A percentile compares a stretch with the other conserved stretches of the same genome.
Conservation (phyloP, 2,113 vertebrate genomes). For the Cynopterus brachyotis region DNA sequence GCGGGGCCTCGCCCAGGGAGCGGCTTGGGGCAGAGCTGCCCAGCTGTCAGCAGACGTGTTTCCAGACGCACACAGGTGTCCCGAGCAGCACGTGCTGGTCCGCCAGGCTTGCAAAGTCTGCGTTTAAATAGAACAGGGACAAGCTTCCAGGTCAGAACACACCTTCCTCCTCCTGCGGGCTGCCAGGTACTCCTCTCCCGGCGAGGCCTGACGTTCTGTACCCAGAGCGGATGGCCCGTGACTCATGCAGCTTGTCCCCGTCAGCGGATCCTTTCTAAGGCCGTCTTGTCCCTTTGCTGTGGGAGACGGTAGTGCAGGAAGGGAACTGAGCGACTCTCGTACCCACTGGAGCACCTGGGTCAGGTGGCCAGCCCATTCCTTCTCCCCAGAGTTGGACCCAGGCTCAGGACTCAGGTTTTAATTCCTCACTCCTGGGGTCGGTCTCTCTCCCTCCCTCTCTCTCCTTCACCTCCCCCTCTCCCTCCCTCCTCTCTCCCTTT, state of each 20-base stretch:
- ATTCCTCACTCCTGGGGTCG: neutral
- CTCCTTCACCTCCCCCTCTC: no score
- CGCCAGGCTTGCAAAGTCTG: no score
- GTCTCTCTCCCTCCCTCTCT: neutral
- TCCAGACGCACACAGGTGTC: neutral
- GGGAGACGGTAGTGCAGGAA: neutral
- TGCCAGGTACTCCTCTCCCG: no score
- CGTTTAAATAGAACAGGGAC: neutral
- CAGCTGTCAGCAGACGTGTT: neutral
- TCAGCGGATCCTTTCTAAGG: neutral
- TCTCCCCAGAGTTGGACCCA: neutral
- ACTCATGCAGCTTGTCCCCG: accelerated
- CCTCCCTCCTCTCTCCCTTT: neutral
- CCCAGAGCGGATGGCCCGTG: accelerated
- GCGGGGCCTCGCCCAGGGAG: accelerated
- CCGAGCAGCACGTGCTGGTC: neutral
- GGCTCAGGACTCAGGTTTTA: neutral
- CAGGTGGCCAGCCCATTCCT: neutral
- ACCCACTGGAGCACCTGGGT: neutral
- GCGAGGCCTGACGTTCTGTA: neutral
- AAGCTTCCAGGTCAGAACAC: neutral
- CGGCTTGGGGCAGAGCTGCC: neutral
- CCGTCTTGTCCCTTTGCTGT: neutral
- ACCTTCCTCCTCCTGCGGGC: neutral
- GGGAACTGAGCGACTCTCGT: neutral